These are phyloP conservation scores for Leptinotarsa undecemlineata DNA, from an alignment of 1,140 invertebrate genomes.

Conservation along the genomic window DNA sequence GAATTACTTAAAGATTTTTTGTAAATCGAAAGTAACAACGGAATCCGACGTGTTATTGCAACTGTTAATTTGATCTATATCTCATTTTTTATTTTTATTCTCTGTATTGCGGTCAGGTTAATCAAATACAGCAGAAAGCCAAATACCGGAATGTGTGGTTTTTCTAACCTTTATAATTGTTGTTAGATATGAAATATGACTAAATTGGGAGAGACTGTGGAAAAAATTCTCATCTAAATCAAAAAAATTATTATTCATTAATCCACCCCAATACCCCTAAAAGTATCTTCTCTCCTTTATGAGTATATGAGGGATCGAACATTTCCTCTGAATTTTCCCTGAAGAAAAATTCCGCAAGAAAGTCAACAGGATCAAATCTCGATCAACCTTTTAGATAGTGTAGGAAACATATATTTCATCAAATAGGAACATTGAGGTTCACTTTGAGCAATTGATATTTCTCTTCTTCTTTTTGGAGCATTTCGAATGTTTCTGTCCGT, in stretches of 20 bases:
- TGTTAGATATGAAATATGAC: too few relatives aligned
- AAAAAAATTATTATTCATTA: too few relatives aligned
- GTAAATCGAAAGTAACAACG: not conserved
- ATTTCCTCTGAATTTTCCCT: constrained; percentile 53
- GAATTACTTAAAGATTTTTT: not conserved
- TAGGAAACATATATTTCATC: constrained; percentile 73
- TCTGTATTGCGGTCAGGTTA: too few relatives aligned
- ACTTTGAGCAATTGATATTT: constrained; percentile 65
- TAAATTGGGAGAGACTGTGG: too few relatives aligned
- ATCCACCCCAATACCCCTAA: too few relatives aligned
- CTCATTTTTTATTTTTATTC: too few relatives aligned
- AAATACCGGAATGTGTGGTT: too few relatives aligned
- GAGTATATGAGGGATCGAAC: constrained; percentile 52
- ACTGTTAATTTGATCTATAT: too few relatives aligned
- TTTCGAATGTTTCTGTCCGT: constrained; percentile 65
- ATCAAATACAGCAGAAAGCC: too few relatives aligned
- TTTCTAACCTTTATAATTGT: too few relatives aligned
- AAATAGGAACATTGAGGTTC: constrained; percentile 74
- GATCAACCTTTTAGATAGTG: constrained; percentile 68
- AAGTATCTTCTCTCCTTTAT: constrained; percentile 37
- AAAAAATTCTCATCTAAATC: too few relatives aligned
- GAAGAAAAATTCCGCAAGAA: constrained; percentile 58
- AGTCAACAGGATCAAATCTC: constrained; percentile 78
- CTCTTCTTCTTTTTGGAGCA: constrained; percentile 72
- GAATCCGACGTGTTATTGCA: not conserved